Conservation (phyloP, 1,140 invertebrate species). For the Eriosoma lanigerum region DNA sequence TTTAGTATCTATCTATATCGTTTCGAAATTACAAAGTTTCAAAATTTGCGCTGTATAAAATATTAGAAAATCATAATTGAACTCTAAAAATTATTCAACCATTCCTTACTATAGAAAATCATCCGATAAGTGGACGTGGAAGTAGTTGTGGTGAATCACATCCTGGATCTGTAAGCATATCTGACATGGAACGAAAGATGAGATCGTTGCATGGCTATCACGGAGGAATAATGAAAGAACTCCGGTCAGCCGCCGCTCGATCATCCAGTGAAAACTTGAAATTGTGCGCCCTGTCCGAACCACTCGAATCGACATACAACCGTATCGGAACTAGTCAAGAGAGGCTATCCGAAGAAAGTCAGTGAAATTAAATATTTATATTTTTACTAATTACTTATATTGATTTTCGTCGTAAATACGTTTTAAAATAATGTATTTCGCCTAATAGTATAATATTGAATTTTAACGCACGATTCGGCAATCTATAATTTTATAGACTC, state of each 20-base stretch:
- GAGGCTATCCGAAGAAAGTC: slow-evolving; percentile 54
- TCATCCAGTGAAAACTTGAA: slow-evolving; percentile 55
- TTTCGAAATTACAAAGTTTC: too few relatives aligned
- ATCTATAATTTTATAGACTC: too few relatives aligned
- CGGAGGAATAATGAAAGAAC: slow-evolving; percentile 84
- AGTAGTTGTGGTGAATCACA: slow-evolving; percentile 59
- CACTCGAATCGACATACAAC: slow-evolving; percentile 54
- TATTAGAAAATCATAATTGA: too few relatives aligned
- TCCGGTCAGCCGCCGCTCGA: slow-evolving; percentile 68
- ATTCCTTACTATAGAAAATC: slow-evolving; percentile 19
- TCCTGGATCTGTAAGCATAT: slow-evolving; percentile 60
- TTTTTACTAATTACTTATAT: background rate
- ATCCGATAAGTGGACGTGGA: slow-evolving; percentile 57
- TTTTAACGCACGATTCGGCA: too few relatives aligned
- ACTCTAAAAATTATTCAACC: too few relatives aligned
- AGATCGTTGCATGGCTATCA: slow-evolving; percentile 90
- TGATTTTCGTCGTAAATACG: too few relatives aligned
- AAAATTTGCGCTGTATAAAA: too few relatives aligned
- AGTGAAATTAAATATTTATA: slow-evolving; percentile 9
- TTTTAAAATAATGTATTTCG: too few relatives aligned
- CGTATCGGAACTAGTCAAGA: slow-evolving; percentile 55
- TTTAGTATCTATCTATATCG: too few relatives aligned
- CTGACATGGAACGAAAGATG: slow-evolving; percentile 78
- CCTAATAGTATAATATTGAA: too few relatives aligned
- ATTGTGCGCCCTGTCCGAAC: slow-evolving; percentile 54